Percentiles rank a stretch among this genome's conserved stretches.
Evolutionary conservation across 2,797 vertebrate genomes (phyloP).

Genomic region (Acropternis orthonyx): DNA sequence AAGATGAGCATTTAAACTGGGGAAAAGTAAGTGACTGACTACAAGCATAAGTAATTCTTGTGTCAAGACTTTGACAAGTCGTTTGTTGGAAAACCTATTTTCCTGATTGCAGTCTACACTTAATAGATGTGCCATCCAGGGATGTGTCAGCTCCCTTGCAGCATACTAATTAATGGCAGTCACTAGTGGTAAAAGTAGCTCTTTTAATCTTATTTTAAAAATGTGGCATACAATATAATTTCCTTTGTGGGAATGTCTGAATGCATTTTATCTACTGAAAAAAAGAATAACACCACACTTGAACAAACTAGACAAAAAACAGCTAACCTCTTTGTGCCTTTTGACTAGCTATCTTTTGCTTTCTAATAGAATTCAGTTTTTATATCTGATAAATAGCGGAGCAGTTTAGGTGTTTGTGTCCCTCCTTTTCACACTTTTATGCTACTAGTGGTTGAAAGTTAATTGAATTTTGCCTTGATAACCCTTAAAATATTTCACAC

Average conservation of each 20-base stretch:
- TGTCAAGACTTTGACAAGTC: constrained; percentile 55
- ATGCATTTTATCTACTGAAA: background rate
- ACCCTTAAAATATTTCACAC: background rate
- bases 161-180: constrained; percentile 62
- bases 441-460: background rate
- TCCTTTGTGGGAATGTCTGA: constrained; percentile 37
- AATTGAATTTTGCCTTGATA: constrained; percentile 23
- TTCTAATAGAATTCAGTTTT: background rate
- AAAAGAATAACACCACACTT: background rate
- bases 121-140: constrained; percentile 53
- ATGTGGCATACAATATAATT: constrained; percentile 27
- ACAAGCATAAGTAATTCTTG: constrained; percentile 52
- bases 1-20: constrained; percentile 21
- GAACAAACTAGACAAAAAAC: background rate
- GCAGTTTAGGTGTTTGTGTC: background rate
- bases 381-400: background rate
- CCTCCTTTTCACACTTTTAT: background rate
- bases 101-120: constrained; percentile 55
- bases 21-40: constrained; percentile 39
- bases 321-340: background rate
- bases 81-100: constrained; percentile 59
- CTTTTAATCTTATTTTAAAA: constrained; percentile 60
- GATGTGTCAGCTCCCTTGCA: constrained; percentile 42
- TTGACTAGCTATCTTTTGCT: background rate
- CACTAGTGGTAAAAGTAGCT: constrained; percentile 46